Conservation (phyloP, 2,113 vertebrate genomes). For the Sisor rabdophorus region DNA sequence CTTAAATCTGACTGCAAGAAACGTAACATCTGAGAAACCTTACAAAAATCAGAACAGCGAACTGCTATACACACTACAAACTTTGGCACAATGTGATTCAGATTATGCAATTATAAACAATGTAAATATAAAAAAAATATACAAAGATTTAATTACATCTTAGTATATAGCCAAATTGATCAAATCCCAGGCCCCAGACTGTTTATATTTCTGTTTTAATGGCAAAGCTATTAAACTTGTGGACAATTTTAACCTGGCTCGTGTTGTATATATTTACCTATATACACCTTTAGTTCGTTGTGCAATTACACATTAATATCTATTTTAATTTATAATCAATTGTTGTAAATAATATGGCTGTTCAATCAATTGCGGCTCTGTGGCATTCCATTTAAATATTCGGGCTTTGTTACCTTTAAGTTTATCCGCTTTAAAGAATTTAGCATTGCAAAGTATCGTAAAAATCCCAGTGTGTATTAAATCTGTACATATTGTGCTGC, state of each 20-base stretch:
- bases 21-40: background rate
- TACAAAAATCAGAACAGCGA: background rate
- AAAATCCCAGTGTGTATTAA: slow-evolving; percentile 7
- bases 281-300: background rate
- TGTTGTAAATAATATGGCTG: background rate
- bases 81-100: slow-evolving; percentile 20
- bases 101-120: background rate
- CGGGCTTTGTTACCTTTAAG: too few species aligned
- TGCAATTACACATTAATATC: background rate
- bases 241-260: background rate
- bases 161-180: slow-evolving; percentile 4
- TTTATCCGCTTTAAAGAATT: background rate
- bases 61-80: slow-evolving; percentile 12
- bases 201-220: background rate
- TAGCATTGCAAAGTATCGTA: background rate
- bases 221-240: background rate
- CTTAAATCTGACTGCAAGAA: background rate
- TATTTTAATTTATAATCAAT: background rate
- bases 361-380: background rate
- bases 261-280: background rate
- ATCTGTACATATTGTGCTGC: slow-evolving; percentile 12
- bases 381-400: background rate
- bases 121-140: slow-evolving; percentile 22
- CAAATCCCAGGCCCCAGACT: background rate
- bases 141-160: slow-evolving; percentile 12